Evolutionary conservation across 2,113 vertebrate species (phyloP).

Genomic region (Platichthys stellatus): DNA sequence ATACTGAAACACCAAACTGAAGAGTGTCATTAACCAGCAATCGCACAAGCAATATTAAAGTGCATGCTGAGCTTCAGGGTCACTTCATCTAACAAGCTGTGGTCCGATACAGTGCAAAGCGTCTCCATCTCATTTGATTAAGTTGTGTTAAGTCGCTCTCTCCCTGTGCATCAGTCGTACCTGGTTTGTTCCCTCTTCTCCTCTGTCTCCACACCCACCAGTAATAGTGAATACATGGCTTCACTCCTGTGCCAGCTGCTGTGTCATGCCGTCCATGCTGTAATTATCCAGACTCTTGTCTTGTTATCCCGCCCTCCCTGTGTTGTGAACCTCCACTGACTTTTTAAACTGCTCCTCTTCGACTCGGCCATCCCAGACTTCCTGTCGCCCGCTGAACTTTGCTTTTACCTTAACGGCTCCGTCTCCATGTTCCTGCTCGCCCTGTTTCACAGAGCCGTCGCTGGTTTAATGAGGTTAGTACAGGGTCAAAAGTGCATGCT

Average conservation of each 20-base stretch:
- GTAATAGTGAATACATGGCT: neutral
- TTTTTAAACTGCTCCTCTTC: neutral
- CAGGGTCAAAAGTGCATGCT: neutral
- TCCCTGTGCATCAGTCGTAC: neutral
- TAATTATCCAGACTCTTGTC: neutral
- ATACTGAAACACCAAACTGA: too few relatives aligned
- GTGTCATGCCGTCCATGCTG: neutral
- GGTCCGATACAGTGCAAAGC: neutral
- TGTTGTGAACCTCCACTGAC: neutral
- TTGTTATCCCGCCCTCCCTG: neutral
- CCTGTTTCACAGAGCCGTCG: too few relatives aligned
- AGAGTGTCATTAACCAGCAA: too few relatives aligned
- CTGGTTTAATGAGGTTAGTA: neutral
- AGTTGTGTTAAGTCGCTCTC: neutral
- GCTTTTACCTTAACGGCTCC: conserved; percentile 4
- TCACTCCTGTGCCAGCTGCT: neutral
- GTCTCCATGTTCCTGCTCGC: neutral
- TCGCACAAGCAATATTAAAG: too few relatives aligned
- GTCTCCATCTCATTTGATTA: neutral
- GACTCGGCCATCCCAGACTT: neutral
- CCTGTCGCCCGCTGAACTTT: conserved; percentile 10
- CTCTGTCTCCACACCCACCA: neutral
- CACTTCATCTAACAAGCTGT: too few relatives aligned
- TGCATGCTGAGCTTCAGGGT: too few relatives aligned
- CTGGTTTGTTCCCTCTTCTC: too few relatives aligned